Evolutionary conservation across 2,888 invertebrate species (phyloP).

Genomic region (Papilio gigon): DNA sequence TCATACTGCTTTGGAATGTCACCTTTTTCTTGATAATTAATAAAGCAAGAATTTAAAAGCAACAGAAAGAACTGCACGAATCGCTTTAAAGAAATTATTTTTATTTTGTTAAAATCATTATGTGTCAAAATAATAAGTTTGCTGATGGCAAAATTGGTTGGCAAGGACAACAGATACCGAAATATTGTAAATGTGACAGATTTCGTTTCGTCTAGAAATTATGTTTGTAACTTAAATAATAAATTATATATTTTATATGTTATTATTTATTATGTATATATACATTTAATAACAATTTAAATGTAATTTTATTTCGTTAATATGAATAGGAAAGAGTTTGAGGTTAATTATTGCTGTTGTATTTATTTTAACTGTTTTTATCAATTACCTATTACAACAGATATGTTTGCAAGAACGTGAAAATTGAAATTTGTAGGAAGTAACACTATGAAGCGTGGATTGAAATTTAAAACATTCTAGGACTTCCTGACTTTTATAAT

Average conservation of each 20-base stretch:
- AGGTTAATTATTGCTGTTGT: too few species aligned
- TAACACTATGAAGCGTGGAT: background rate
- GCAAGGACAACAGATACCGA: conserved; percentile 41
- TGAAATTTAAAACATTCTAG: background rate
- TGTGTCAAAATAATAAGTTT: conserved; percentile 43
- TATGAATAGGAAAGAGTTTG: too few species aligned
- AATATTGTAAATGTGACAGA: conserved; percentile 2
- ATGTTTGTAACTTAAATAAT: background rate
- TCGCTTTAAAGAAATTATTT: conserved; percentile 34
- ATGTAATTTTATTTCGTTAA: too few species aligned
- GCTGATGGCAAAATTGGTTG: conserved; percentile 43
- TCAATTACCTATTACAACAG: background rate
- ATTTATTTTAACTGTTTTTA: background rate
- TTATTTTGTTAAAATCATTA: conserved; percentile 39
- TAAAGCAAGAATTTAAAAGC: conserved; percentile 14
- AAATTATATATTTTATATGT: background rate
- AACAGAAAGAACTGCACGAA: conserved; percentile 17
- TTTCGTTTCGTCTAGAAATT: conserved; percentile 1
- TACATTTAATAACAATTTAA: too few species aligned
- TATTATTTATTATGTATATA: background rate
- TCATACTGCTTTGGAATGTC: conserved; percentile 35
- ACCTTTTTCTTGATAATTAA: conserved; percentile 6
- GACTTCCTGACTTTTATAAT: too few species aligned
- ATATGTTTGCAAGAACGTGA: background rate
- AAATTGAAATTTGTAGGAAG: background rate